These are phyloP conservation scores for Chlamydotis undulata DNA, from an alignment of 2,113 vertebrate genomes.

Conservation along the genomic window DNA sequence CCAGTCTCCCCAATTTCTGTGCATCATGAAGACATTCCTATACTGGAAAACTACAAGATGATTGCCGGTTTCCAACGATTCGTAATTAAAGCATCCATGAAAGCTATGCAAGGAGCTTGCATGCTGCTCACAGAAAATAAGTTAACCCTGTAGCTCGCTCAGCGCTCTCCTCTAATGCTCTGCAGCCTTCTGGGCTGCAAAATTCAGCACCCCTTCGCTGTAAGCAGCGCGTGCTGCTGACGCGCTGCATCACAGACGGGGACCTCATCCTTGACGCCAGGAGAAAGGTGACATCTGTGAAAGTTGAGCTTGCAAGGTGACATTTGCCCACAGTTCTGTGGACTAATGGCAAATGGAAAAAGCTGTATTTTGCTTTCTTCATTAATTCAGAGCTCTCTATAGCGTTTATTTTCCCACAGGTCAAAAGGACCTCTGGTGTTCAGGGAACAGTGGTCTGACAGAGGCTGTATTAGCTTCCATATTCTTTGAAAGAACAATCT, in stretches of 20 bases:
- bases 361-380: conserved; percentile 1
- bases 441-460: conserved; percentile 4
- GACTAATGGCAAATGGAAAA: conserved; percentile 2
- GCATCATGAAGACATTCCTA: not conserved
- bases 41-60: not conserved
- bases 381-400: conserved; percentile 31
- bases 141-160: not conserved
- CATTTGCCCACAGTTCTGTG: not conserved
- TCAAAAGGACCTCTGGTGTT: conserved; percentile 35
- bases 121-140: not conserved
- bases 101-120: not conserved
- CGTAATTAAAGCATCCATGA: not conserved
- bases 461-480: conserved; percentile 17
- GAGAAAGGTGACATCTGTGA: not conserved
- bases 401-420: conserved; percentile 29
- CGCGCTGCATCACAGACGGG: not conserved
- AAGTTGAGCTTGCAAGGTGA: not conserved
- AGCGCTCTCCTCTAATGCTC: not conserved
- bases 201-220: not conserved
- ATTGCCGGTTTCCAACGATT: not conserved
- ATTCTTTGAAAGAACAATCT: conserved; percentile 12
- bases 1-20: not conserved
- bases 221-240: not conserved
- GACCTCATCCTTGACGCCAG: not conserved
- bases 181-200: not conserved